Base-by-base conservation (phyloP, 2,797 vertebrate genomes). In the Leuciscus waleckii region DNA sequence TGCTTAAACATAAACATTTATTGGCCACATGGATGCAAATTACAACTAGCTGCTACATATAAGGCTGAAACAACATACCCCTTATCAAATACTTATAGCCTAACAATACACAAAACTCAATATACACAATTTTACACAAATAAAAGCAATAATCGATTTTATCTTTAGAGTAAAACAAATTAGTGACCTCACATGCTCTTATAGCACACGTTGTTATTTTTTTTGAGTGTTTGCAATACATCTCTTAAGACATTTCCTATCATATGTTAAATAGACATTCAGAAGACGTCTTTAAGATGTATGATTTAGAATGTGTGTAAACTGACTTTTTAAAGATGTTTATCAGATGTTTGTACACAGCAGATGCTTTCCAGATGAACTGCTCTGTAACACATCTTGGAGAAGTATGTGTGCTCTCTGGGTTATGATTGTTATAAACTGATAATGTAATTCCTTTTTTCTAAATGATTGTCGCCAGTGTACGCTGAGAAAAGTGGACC, bases 11-110 rank as follows among this genome's bases (percentile, higher is more conserved):
- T 41, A 46, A 46, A 46, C 4, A 46, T 89, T 87, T 85, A 85
- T 81, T 89, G 51, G 85, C 71, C 86, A 49, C 84, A 70, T 79
- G 74, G 32, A 87, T 79, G 61, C 21, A 86, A 56, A 74, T 5
- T 35, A 54, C 29, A n/a, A 19, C 46, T 75, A 54, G 13, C 21
- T 41, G 13, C 35, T 41, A 58, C 14, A 61, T 39, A 14, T 16
- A 35, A 1, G 23, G 35, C 46, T 49, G 16, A 77, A 70, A 39
- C 26, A n/a, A 43, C 13, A 56, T 37, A 65, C 32, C 11, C 6
- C 19, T n/a, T 37, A 37, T 76, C 32, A 37, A 56, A 76, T 37
- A 76, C 4, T 49, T 49, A 46, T 1, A 49, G 46, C 46, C 46
- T 54, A 54, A 75, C 32, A 54, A 35, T 16, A 7, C 32, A 11